Evolutionary conservation across 2,113 vertebrate species (phyloP).

Genomic region (Sterna hirundo): DNA sequence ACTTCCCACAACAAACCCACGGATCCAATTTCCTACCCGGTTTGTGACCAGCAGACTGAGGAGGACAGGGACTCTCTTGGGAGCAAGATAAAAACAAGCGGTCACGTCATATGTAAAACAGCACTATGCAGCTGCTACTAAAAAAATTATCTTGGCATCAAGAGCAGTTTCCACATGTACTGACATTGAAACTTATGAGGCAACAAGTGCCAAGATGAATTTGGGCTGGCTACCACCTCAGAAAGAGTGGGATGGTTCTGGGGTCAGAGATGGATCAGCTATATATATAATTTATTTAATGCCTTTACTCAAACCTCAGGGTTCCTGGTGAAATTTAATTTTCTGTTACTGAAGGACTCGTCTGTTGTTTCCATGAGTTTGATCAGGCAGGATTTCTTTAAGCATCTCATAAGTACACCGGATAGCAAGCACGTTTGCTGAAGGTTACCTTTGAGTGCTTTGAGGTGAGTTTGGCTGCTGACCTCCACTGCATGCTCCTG

Average conservation of each 20-base stretch:
- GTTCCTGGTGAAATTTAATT: neutral
- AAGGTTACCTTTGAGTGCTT: neutral
- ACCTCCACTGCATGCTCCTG: neutral
- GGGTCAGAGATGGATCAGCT: neutral
- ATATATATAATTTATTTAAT: neutral
- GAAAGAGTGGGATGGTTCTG: neutral
- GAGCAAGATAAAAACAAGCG: constrained; percentile 52
- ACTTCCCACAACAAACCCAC: constrained; percentile 23
- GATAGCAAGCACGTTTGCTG: neutral
- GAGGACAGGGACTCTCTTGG: constrained; percentile 7
- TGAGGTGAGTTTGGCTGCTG: neutral
- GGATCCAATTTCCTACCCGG: constrained; percentile 9
- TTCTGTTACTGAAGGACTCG: neutral
- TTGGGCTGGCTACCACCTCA: neutral
- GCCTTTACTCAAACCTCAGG: neutral
- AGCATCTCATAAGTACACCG: neutral
- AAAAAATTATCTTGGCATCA: constrained; percentile 35
- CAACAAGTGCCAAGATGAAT: neutral
- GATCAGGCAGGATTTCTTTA: neutral
- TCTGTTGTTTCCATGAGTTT: neutral
- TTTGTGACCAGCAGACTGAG: neutral
- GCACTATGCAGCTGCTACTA: constrained; percentile 10
- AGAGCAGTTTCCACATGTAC: constrained; percentile 21
- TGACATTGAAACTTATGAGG: neutral
- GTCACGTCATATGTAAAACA: constrained; percentile 12